These are phyloP conservation scores for Orientallactaga sibirica DNA, from an alignment of 2,797 vertebrate genomes.

Conservation along the genomic window DNA sequence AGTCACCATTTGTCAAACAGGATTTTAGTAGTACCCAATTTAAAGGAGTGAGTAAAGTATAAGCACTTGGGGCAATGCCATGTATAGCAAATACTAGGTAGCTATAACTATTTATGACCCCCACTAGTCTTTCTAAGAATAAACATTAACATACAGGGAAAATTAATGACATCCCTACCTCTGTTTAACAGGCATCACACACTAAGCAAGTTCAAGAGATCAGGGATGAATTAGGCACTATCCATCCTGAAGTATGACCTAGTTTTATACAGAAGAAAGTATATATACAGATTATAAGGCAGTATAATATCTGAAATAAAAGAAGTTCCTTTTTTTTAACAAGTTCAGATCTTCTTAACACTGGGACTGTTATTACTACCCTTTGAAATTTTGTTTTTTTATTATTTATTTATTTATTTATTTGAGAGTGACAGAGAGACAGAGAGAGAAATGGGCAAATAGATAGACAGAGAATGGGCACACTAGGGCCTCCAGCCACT, in stretches of 20 bases:
- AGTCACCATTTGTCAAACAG: not conserved
- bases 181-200: not conserved
- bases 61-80: not conserved
- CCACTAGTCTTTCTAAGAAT: constrained; percentile 10
- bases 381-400: no score
- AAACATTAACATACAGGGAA: not conserved
- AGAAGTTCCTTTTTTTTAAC: not conserved
- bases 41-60: not conserved
- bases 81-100: not conserved
- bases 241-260: not conserved
- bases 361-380: not conserved
- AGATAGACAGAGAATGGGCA: no score
- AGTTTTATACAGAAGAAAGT: not conserved
- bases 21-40: not conserved
- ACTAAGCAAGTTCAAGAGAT: constrained; percentile 6
- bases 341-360: not conserved
- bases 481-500: no score
- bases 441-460: no score
- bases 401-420: no score
- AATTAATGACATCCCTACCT: not conserved
- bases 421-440: no score
- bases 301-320: not conserved
- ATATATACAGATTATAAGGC: not conserved
- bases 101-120: not conserved
- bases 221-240: not conserved